A percentile compares a stretch with the other conserved stretches of the same genome.
These are phyloP conservation scores for Lagocephalus sceleratus DNA, from an alignment of 2,797 vertebrate genomes.

Conservation along the genomic window DNA sequence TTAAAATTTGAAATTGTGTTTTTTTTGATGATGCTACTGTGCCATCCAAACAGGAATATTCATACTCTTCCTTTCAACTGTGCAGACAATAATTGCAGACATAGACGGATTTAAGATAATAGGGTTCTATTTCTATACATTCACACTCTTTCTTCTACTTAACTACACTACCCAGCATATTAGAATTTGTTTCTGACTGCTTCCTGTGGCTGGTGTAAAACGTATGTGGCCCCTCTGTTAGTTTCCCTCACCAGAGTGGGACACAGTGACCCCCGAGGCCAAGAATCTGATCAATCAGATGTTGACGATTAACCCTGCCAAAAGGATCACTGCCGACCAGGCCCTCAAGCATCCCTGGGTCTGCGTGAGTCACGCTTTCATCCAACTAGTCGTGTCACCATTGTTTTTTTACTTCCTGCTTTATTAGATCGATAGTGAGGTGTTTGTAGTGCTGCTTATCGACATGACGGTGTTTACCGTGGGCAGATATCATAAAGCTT, in stretches of 20 bases:
- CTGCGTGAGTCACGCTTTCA: slow-evolving; percentile 85
- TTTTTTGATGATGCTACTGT: too few species aligned
- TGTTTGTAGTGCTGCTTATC: too few species aligned
- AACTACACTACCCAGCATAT: slow-evolving; percentile 3
- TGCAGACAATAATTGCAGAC: too few species aligned
- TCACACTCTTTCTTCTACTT: too few species aligned
- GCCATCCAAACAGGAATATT: too few species aligned
- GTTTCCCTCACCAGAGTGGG: slow-evolving; percentile 99
- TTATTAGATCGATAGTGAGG: not conserved
- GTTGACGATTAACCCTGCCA: slow-evolving; percentile 98
- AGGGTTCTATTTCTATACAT: too few species aligned
- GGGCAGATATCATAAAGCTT: too few species aligned
- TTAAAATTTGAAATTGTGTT: too few species aligned
- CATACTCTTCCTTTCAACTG: too few species aligned
- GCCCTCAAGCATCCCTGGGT: slow-evolving; percentile 99
- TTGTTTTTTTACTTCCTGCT: not conserved
- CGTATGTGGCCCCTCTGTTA: slow-evolving; percentile 55
- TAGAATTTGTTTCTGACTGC: too few species aligned
- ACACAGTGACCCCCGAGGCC: slow-evolving; percentile 97
- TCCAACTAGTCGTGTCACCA: not conserved
- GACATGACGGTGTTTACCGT: too few species aligned
- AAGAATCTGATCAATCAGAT: slow-evolving; percentile 99
- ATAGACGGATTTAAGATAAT: too few species aligned
- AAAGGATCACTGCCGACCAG: slow-evolving; percentile 96
- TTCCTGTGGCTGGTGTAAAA: not conserved